Evolutionary conservation across 2,113 vertebrate species (phyloP), one percentile per base, ranked within the genome.

Genomic region (Azemiops feae): DNA sequence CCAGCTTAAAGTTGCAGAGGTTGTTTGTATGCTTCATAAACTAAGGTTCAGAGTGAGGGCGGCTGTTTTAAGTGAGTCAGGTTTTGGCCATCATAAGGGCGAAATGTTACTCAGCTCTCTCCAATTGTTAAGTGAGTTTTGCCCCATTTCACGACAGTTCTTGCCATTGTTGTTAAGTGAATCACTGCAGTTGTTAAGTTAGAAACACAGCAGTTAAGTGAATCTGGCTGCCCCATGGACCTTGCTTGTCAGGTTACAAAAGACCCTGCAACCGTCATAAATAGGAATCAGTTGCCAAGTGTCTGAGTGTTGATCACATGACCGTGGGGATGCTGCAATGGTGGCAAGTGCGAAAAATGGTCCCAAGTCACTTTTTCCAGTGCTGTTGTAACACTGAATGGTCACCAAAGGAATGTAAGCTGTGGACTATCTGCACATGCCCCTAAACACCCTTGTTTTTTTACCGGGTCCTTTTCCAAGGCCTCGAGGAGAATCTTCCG

Each of bases 401-500:
- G 27, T 4, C 58, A 10, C 4, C 5, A 14, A n/a, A 69, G 12
- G 25, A 69, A 69, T 5, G 30, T 34, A 69, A 69, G 4, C 16
- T 14, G 30, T 2, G 30, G 64, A 18, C 64, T 69, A 5, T 2
- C 14, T 47, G 23, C 25, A 34, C 87, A 53, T 3, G 1, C 54
- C 4, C 20, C 18, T 47, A 22, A 22, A 53, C 47, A 50, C 47
- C 47, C 47, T 50, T 50, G 47, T 52, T 1, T 12, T 39, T 88
- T 98, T 95, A 98, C 98, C 94, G 98, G 98, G 94, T 98, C 98
- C 30, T 97, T 97, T 93, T 98, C 98, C 89, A 98, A 96, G 0
- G 98, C 98, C 6, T 98, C 98, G 57, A 97, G 96, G 25, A 98
- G 96, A 43, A 98, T 97, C 7, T 88, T 92, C 12, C 98, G 97